phyloP scores from a whole-genome alignment of 1,140 invertebrate species.

The Protaetia brevitarsis region DNA sequence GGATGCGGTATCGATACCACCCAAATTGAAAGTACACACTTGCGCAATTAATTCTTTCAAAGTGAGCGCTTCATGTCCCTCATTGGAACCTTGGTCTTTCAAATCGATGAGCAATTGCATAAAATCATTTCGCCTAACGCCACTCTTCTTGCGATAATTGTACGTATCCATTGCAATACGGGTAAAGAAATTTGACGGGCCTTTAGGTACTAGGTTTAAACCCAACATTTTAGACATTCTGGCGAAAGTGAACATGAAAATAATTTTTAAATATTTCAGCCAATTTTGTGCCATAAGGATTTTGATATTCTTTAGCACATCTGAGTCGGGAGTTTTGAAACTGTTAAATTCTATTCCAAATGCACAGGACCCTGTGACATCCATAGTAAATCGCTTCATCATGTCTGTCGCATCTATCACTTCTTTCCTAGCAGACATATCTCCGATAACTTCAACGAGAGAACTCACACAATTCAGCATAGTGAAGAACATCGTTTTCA shows the following conservation, averaged over 20 bases:
- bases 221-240: neutral
- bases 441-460: no score
- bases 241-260: neutral
- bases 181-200: slow-evolving; percentile 49
- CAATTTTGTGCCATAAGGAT: neutral
- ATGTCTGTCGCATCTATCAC: neutral
- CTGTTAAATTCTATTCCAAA: neutral
- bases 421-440: no score
- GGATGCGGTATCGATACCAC: slow-evolving; percentile 60
- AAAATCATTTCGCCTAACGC: slow-evolving; percentile 50
- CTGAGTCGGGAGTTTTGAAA: neutral
- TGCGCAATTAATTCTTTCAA: slow-evolving; percentile 20
- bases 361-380: neutral
- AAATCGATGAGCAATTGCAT: slow-evolving; percentile 49
- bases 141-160: slow-evolving; percentile 47
- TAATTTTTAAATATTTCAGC: neutral
- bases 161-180: slow-evolving; percentile 47
- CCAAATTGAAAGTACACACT: slow-evolving; percentile 23
- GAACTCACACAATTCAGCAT: no score
- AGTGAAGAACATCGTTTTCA: no score
- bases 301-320: neutral
- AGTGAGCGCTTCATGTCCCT: neutral
- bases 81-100: no score
- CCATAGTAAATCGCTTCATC: neutral
- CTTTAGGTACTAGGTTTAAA: neutral